Percentiles rank a stretch among this genome's conserved stretches.
phyloP scores from a whole-genome alignment of 2,113 vertebrate genomes.

The Lampris megalopsis region DNA sequence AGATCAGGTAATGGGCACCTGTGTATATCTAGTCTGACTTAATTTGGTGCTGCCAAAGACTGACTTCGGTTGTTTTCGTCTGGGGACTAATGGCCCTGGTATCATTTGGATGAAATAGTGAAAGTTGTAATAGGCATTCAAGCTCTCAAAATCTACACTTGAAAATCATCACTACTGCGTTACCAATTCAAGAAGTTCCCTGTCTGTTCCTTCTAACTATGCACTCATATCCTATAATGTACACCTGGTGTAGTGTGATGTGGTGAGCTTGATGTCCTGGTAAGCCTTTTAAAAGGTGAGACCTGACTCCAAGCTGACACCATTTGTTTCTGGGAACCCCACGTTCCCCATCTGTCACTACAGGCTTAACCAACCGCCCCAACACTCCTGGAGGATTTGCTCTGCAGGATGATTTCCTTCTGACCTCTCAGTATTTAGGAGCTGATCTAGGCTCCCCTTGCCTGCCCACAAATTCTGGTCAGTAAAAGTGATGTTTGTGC shows the following conservation, averaged over 20 bases:
- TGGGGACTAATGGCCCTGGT: no score
- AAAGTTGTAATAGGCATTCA: no score
- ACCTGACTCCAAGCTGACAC: conserved; percentile 50
- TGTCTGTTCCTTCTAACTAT: no score
- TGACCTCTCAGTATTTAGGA: conserved; percentile 14
- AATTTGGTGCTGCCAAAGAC: no score
- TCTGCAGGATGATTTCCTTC: neutral
- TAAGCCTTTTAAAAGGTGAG: conserved; percentile 64
- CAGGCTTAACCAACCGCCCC: conserved; percentile 60
- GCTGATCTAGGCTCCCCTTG: conserved; percentile 6
- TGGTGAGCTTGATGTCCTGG: conserved; percentile 41
- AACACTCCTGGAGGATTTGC: conserved; percentile 39
- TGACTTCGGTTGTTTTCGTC: no score
- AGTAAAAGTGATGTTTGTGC: neutral
- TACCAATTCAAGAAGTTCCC: no score
- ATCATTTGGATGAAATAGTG: no score
- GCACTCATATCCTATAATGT: no score
- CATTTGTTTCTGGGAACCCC: conserved; percentile 26
- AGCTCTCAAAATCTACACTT: no score
- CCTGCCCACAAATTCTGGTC: conserved; percentile 14
- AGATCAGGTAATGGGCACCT: no score
- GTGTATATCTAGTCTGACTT: no score
- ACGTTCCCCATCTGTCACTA: conserved; percentile 67
- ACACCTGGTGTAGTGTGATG: neutral
- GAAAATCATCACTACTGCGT: no score